These are phyloP conservation scores for Diplodus puntazzo DNA, from an alignment of 2,797 vertebrate genomes.

Conservation along the genomic window DNA sequence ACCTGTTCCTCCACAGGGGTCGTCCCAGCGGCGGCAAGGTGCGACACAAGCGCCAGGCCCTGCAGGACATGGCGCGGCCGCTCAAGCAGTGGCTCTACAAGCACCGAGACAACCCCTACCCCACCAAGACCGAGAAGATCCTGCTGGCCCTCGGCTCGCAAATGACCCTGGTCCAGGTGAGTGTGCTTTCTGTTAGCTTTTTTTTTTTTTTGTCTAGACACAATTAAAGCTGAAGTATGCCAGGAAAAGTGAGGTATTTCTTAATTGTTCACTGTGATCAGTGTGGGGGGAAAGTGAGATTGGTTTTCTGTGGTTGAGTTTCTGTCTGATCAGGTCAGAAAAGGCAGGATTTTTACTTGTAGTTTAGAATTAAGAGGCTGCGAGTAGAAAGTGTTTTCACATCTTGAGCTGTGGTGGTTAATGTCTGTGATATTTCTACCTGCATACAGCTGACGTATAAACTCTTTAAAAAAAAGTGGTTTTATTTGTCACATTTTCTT, in stretches of 20 bases:
- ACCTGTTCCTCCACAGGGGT: constrained; percentile 79
- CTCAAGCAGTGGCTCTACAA: constrained; percentile 99
- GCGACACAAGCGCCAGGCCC: constrained; percentile 95
- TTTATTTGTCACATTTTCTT: neutral
- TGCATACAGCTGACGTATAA: constrained; percentile 6
- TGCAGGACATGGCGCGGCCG: constrained; percentile 98
- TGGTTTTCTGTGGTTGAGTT: constrained; percentile 27
- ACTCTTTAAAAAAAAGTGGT: neutral
- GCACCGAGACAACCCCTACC: constrained; percentile 98
- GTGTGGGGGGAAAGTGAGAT: constrained; percentile 6
- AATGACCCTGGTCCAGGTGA: constrained; percentile 99
- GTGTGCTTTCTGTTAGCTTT: constrained; percentile 1
- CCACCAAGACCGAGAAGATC: constrained; percentile 99
- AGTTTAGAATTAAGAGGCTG: constrained; percentile 32
- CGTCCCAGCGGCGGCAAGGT: constrained; percentile 92
- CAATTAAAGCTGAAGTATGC: no score
- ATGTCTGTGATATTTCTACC: constrained; percentile 28
- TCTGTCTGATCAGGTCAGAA: constrained; percentile 33
- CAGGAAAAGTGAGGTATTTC: neutral
- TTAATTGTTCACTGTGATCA: constrained; percentile 16
- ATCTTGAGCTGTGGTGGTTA: constrained; percentile 46
- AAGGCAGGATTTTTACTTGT: constrained; percentile 34
- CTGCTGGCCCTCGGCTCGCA: constrained; percentile 97
- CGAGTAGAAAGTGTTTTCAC: constrained; percentile 50
- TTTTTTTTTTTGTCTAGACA: no score